These are phyloP conservation scores for Philopotamus ludificatus DNA, from an alignment of 1,140 invertebrate genomes.

Conservation along the genomic window DNA sequence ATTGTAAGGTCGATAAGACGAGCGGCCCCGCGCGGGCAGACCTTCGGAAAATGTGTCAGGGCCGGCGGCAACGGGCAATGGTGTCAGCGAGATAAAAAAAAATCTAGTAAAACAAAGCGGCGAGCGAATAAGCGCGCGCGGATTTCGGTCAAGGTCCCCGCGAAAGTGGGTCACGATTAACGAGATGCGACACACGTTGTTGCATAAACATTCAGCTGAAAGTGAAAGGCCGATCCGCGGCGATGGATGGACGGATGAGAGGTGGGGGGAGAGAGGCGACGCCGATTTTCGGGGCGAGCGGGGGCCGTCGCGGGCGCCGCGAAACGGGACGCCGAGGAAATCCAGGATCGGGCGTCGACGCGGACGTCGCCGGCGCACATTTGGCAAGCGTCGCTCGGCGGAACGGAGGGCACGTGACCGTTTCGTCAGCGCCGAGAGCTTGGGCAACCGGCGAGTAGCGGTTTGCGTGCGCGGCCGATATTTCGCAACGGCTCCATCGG, in stretches of 20 bases:
- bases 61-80: conserved; percentile 34
- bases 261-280: not conserved
- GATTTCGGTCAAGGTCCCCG: conserved; percentile 40
- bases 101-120: conserved; percentile 38
- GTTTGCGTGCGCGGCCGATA: conserved; percentile 1
- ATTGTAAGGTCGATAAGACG: conserved; percentile 39
- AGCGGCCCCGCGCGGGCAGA: conserved; percentile 27
- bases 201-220: conserved; percentile 13
- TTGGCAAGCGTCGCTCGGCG: not conserved
- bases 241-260: not conserved
- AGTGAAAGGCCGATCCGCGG: not conserved
- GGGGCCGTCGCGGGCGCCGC: not conserved
- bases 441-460: conserved; percentile 15
- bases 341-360: conserved; percentile 8
- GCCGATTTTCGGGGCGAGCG: not conserved
- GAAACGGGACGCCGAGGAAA: too few relatives aligned
- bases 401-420: conserved; percentile 18
- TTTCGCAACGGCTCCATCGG: conserved; percentile 5
- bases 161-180: conserved; percentile 38
- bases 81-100: conserved; percentile 41
- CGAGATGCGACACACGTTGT: conserved; percentile 27
- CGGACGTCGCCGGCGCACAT: conserved; percentile 7
- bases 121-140: conserved; percentile 25
- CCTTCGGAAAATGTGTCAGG: conserved; percentile 41
- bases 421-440: conserved; percentile 25